Evolutionary conservation across 2,113 vertebrate genomes (phyloP).

Genomic region (Tragelaphus imberbis): DNA sequence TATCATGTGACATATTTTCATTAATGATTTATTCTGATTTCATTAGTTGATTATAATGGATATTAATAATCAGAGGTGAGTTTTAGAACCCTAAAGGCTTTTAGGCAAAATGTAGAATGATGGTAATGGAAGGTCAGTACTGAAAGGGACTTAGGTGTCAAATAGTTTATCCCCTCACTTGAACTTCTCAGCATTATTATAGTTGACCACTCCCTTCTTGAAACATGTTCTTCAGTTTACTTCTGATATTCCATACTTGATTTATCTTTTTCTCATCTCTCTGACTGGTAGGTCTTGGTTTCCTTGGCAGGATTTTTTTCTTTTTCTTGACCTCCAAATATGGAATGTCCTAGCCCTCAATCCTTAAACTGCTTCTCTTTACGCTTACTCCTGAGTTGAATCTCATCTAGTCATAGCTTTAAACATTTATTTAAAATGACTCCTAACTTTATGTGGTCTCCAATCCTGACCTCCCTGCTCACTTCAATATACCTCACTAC

Average conservation of each 20-base stretch:
- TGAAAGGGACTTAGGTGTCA: constrained; percentile 6
- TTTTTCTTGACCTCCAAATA: neutral
- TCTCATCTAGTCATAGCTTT: neutral
- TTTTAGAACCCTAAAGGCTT: neutral
- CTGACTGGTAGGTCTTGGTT: neutral
- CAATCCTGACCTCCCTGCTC: neutral
- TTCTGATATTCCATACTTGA: neutral
- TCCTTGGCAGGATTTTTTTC: neutral
- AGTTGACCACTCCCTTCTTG: neutral
- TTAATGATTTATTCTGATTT: neutral
- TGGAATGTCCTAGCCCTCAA: neutral
- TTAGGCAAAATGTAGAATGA: neutral
- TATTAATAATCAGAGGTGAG: neutral
- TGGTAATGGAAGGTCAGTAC: neutral
- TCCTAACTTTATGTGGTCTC: neutral
- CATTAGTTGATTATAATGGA: neutral
- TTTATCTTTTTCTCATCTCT: neutral
- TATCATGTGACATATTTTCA: neutral
- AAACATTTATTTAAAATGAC: constrained; percentile 4
- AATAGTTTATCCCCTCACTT: neutral
- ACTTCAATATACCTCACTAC: neutral
- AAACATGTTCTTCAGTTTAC: constrained; percentile 17
- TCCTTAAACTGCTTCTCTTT: neutral
- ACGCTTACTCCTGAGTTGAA: neutral
- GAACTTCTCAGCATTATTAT: neutral